Base-by-base conservation (phyloP, 2,797 vertebrate species). In the Eulemur albifrons region DNA sequence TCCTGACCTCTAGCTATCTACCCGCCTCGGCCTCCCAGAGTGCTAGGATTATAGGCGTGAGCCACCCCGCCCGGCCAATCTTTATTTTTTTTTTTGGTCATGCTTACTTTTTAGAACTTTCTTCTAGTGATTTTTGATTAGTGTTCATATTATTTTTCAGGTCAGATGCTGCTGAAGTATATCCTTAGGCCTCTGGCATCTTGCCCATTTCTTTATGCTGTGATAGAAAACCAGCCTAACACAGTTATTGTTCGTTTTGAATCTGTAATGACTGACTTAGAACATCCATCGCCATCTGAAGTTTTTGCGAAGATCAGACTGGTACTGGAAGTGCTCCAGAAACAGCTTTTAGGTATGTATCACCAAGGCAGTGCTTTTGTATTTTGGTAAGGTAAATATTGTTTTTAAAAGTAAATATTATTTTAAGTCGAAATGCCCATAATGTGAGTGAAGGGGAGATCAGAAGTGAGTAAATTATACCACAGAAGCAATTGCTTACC, bases 101-200 rank as follows among this genome's bases (percentile, higher is more conserved):
- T 63, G 43, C 20, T 90, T 67, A 9, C 32, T 70, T 57, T 81
- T 86, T 67, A 61, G 93, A 89, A 77, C 11, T 85, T 38, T 82
- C 57, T 94, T 90, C 65, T 79, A 77, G 45, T 95, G 87, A 40
- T n/a, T 92, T 86, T 54, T 95, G 13, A 77, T 92, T n/a, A 38
- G 6, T 65, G 72, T 92, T 43, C 23, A 2, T 72, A 5, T 89
- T 52, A 57, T 97, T 73, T 30, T 84, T 92, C 97, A 99, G 99
- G 99, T 95, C 99, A 99, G 88, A 96, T 99, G 84, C 98, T 99
- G 97, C 94, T 99, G 98, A 99, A 99, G 93, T 98, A 99, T 97
- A 97, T 99, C 96, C 97, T 99, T 86, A 99, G 99, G 98, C 99
- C 99, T 0, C 85, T 99, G 98, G 98, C 99, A 76, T 98, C 98